Evolutionary conservation across 1,140 invertebrate species (phyloP).

Genomic region (Drosophila triauraria): DNA sequence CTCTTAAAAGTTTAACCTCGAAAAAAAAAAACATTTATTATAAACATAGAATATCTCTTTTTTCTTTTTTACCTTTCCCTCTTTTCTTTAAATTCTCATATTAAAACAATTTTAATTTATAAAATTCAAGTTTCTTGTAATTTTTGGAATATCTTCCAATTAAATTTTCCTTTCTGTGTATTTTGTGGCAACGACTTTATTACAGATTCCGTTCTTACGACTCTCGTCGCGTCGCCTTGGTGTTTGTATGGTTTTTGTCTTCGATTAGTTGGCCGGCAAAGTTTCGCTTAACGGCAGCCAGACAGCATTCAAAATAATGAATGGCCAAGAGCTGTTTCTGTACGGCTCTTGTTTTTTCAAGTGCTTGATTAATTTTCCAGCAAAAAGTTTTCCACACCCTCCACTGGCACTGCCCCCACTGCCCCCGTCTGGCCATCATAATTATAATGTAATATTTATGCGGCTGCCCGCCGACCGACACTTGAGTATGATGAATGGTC

Average conservation of each 20-base stretch:
- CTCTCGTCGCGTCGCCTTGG: slow-evolving; percentile 10
- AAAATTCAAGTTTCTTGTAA: neutral
- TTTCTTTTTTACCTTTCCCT: no score
- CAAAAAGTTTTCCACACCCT: slow-evolving; percentile 50
- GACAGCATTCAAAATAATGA: slow-evolving; percentile 58
- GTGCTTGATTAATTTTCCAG: slow-evolving; percentile 68
- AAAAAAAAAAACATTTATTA: no score
- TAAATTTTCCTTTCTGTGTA: neutral
- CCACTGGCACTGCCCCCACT: neutral
- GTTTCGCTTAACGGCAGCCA: slow-evolving; percentile 14
- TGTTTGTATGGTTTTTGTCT: slow-evolving; percentile 24
- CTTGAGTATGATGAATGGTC: slow-evolving; percentile 69
- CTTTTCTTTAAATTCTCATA: neutral
- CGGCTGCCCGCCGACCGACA: slow-evolving; percentile 29
- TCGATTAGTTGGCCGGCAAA: slow-evolving; percentile 43
- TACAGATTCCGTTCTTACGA: slow-evolving; percentile 19
- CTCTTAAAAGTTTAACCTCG: no score
- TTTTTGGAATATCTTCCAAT: neutral
- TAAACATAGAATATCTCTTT: no score
- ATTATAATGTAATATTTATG: slow-evolving; percentile 72
- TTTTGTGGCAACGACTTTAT: slow-evolving; percentile 21
- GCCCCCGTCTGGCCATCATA: slow-evolving; percentile 60
- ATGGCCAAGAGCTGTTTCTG: slow-evolving; percentile 51
- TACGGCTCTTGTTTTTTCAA: slow-evolving; percentile 21
- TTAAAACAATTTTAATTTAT: rapidly evolving